Evolutionary conservation across 2,113 vertebrate genomes (phyloP), one percentile per base, ranked within the genome.

Genomic region (Muscicapa adusta): DNA sequence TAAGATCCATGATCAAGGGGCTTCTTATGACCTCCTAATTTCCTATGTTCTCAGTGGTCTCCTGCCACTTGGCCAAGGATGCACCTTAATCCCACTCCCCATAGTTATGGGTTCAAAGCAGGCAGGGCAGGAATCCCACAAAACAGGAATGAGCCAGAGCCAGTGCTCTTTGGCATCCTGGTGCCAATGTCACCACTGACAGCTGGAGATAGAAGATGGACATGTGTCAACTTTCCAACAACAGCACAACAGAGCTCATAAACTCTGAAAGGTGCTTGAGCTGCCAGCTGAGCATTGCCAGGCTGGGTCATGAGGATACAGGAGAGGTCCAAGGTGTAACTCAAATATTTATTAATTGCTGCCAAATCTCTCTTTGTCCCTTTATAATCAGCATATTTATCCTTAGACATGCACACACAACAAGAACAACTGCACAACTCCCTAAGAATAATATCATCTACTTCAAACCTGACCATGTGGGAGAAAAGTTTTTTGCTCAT

Each of bases 171-270:
- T 9, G 10, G 6, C 12, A 63, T 5, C 34, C 58, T 11, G 0
- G 18, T 40, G 61, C 57, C 61, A 71, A 0, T 1, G 26, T 10
- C 65, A 25, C 14, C 58, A 10, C 14, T 24, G 45, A 24, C 15
- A 23, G 71, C 66, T 36, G 74, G 18, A 67, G 51, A 25, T 25
- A 66, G 19, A 25, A 8, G 28, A 23, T 23, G 1, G 0, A 23
- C 14, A 14, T 0, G 0, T 14, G 33, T 4, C 47, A 42, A 1
- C 3, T 18, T 14, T 5, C 14, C 23, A 70, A n/a, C 18, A 57
- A 3, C 5, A 33, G 4, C 34, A 12, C 2, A 2, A 65, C 0
- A 10, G 60, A 34, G 25, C 28, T 8, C 29, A 17, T 18, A 9
- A 74, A 11, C 18, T 34, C 50, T 33, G 38, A 23, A 78, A 75